phyloP scores from a whole-genome alignment of 2,797 vertebrate genomes.

The Onychomys arenicola region DNA sequence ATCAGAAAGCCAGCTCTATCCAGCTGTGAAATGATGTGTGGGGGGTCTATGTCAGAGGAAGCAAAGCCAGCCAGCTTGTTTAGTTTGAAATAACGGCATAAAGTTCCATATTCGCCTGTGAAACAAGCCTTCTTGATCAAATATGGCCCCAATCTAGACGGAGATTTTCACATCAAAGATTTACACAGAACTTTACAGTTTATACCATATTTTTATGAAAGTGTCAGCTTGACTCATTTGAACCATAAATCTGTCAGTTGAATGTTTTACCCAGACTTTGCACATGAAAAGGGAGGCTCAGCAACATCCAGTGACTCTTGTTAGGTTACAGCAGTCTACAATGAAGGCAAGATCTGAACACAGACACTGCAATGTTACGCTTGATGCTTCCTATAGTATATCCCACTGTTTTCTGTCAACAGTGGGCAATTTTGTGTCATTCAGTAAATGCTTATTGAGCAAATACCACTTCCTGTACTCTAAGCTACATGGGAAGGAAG shows the following conservation, averaged over 20 bases:
- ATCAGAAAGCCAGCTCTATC: constrained; percentile 52
- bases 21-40: constrained; percentile 66
- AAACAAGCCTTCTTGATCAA: constrained; percentile 42
- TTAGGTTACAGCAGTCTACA: neutral
- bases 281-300: neutral
- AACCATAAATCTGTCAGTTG: neutral
- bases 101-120: constrained; percentile 13
- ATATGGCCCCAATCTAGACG: neutral
- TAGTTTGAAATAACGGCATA: constrained; percentile 58
- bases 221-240: neutral
- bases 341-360: neutral
- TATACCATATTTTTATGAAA: neutral
- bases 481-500: neutral
- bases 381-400: neutral
- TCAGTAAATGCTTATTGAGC: neutral
- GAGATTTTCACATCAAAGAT: neutral
- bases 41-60: constrained; percentile 22
- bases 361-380: neutral
- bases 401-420: neutral
- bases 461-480: neutral
- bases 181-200: neutral
- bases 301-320: neutral
- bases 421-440: neutral
- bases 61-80: constrained; percentile 41
- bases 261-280: constrained; percentile 8